A percentile compares a stretch with the other conserved stretches of the same genome.
These are phyloP conservation scores for Heliothis peltigera DNA, from an alignment of 2,888 invertebrate genomes.

Conservation along the genomic window DNA sequence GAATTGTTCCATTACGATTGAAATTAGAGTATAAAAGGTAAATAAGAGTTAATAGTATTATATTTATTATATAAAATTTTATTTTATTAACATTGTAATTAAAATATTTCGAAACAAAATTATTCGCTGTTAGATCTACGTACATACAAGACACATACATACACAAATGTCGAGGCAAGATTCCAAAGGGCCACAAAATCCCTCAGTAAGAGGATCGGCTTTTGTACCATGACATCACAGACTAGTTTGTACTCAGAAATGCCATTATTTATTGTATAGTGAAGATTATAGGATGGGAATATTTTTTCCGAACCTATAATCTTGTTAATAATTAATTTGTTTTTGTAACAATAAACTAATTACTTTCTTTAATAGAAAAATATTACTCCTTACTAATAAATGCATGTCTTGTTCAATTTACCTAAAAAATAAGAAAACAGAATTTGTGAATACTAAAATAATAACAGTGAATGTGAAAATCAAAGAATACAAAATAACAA, in stretches of 20 bases:
- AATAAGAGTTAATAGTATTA: too few relatives aligned
- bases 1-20: too few relatives aligned
- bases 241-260: conserved; percentile 28
- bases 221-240: conserved; percentile 7
- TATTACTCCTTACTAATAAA: too few relatives aligned
- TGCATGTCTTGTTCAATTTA: too few relatives aligned
- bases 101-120: too few relatives aligned
- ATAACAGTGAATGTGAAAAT: neutral
- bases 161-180: neutral
- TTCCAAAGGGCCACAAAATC: neutral
- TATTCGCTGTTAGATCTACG: too few relatives aligned
- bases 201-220: conserved; percentile 12
- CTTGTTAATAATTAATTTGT: neutral
- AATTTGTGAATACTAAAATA: too few relatives aligned
- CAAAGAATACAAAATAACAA: neutral
- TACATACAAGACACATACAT: too few relatives aligned
- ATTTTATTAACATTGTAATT: too few relatives aligned
- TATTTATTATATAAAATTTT: too few relatives aligned
- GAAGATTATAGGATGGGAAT: conserved; percentile 13
- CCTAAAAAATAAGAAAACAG: too few relatives aligned
- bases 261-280: conserved; percentile 34
- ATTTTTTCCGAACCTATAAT: neutral
- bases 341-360: neutral
- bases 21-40: neutral
- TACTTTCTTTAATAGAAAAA: neutral